A percentile compares a stretch with the other conserved stretches of the same genome.
These are phyloP conservation scores for Bombylius major DNA, from an alignment of 2,888 invertebrate genomes.

Conservation along the genomic window DNA sequence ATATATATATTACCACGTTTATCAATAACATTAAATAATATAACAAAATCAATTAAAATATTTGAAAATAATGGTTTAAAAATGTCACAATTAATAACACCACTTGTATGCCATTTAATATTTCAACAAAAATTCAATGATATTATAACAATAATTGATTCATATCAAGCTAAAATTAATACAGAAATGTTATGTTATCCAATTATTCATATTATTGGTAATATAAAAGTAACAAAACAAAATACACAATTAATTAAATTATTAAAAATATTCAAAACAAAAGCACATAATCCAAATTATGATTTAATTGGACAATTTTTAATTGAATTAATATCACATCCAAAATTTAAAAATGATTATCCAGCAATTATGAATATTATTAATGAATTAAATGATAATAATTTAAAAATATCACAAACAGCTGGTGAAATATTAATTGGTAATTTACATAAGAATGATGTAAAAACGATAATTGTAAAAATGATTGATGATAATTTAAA, in stretches of 20 bases:
- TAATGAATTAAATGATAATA: conserved; percentile 31
- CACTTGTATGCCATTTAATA: conserved; percentile 26
- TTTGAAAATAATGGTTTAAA: conserved; percentile 25
- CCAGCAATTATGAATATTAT: conserved; percentile 35
- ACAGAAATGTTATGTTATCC: conserved; percentile 38
- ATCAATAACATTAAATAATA: conserved; percentile 23
- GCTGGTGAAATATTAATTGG: conserved; percentile 38
- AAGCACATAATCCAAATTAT: conserved; percentile 36
- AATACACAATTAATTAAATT: conserved; percentile 38
- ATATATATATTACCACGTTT: conserved; percentile 42
- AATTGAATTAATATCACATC: conserved; percentile 38
- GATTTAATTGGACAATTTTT: conserved; percentile 48
- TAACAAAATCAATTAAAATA: conserved; percentile 22
- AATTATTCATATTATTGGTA: conserved; percentile 37
- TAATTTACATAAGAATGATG: conserved; percentile 16
- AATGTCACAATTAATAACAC: conserved; percentile 21
- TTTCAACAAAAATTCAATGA: conserved; percentile 22
- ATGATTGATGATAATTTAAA: conserved; percentile 35
- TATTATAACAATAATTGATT: conserved; percentile 19
- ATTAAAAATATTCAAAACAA: conserved; percentile 38
- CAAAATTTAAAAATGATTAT: conserved; percentile 36
- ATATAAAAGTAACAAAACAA: conserved; percentile 36
- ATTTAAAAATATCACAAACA: conserved; percentile 36
- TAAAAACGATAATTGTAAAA: conserved; percentile 16
- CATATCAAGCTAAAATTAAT: conserved; percentile 40